Percentiles rank a stretch among this genome's conserved stretches.
Conservation (phyloP, 2,888 invertebrate species). For the Metopia argyrocephala region DNA sequence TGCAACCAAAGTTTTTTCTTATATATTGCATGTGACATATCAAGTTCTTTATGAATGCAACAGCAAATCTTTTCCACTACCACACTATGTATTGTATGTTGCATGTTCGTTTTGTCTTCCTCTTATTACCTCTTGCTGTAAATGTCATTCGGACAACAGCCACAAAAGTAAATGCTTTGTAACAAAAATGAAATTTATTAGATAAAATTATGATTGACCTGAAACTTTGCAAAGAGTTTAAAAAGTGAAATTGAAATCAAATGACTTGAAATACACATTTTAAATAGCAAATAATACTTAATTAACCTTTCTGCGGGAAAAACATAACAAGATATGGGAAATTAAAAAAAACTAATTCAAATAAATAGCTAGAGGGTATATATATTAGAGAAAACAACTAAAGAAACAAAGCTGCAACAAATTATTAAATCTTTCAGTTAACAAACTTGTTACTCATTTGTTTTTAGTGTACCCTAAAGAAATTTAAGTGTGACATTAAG, state of each 20-base stretch:
- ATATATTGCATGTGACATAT: slow-evolving; percentile 62
- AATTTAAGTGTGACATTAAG: too few species aligned
- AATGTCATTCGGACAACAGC: slow-evolving; percentile 34
- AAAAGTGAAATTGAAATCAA: not conserved
- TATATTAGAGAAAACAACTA: too few species aligned
- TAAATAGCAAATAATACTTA: not conserved
- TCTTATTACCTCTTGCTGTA: not conserved
- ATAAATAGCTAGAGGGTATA: too few species aligned
- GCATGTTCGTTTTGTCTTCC: not conserved
- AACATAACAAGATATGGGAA: not conserved
- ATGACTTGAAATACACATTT: not conserved
- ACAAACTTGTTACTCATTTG: too few species aligned
- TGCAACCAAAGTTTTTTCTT: slow-evolving; percentile 38
- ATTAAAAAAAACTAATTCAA: too few species aligned
- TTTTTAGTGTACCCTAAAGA: too few species aligned
- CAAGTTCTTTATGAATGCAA: slow-evolving; percentile 48
- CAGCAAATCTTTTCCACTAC: slow-evolving; percentile 18
- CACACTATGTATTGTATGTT: slow-evolving; percentile 39
- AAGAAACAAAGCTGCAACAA: too few species aligned
- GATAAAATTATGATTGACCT: slow-evolving; percentile 51
- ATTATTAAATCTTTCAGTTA: too few species aligned
- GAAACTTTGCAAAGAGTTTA: slow-evolving; percentile 15
- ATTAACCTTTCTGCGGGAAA: not conserved
- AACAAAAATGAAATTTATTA: slow-evolving; percentile 13
- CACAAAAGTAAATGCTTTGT: not conserved